Evolutionary conservation across 2,113 vertebrate species (phyloP).

Genomic region (Megaceryle torquata): DNA sequence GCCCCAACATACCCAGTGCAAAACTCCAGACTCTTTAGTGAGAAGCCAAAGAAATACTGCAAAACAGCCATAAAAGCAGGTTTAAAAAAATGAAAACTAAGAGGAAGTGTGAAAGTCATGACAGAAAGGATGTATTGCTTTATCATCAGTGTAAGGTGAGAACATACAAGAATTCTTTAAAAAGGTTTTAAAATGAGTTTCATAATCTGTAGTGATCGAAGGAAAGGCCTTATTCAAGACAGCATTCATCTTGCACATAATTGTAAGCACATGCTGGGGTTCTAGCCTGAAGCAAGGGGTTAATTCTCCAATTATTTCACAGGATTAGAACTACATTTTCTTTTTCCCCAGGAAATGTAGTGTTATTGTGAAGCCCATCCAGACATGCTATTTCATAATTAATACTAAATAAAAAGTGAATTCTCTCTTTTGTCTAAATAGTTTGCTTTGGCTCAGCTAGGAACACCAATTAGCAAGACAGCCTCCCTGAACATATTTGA

Average conservation of each 20-base stretch:
- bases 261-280: background rate
- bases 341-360: background rate
- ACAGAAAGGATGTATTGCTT: background rate
- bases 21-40: background rate
- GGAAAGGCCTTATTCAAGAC: background rate
- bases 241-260: background rate
- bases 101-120: background rate
- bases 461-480: slow-evolving; percentile 59
- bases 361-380: background rate
- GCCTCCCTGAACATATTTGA: slow-evolving; percentile 22
- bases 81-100: background rate
- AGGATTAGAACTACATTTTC: background rate
- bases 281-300: background rate
- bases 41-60: background rate
- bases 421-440: slow-evolving; percentile 37
- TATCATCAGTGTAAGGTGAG: background rate
- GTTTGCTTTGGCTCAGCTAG: slow-evolving; percentile 39
- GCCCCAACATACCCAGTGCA: background rate
- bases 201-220: background rate
- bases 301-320: slow-evolving; percentile 1
- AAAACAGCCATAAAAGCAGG: background rate
- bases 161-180: background rate
- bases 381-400: slow-evolving; percentile 44
- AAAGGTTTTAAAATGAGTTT: background rate
- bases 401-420: slow-evolving; percentile 54